These are phyloP conservation scores for Erynnis tages DNA, from an alignment of 2,888 invertebrate genomes.

Conservation along the genomic window DNA sequence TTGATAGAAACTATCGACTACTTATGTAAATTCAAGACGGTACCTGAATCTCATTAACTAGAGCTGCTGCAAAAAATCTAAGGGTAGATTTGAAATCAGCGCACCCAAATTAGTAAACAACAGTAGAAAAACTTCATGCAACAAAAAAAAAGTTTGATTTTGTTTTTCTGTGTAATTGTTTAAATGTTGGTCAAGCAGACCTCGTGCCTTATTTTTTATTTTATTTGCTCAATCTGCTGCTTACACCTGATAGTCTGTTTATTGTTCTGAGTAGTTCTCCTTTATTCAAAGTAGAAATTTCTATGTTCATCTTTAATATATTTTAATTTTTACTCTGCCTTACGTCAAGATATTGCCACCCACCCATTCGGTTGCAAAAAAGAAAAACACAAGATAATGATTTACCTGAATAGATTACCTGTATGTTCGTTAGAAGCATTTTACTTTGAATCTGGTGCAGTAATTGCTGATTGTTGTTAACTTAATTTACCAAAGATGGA, in stretches of 20 bases:
- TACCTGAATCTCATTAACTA: no score
- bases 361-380: background rate
- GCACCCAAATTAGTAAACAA: no score
- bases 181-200: slow-evolving; percentile 58
- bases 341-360: no score
- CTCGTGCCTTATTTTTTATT: slow-evolving; percentile 73
- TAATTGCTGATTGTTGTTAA: slow-evolving; percentile 68
- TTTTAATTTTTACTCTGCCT: slow-evolving; percentile 13
- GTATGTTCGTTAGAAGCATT: slow-evolving; percentile 7
- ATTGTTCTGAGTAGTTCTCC: slow-evolving; percentile 2
- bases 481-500: slow-evolving; percentile 77
- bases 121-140: no score
- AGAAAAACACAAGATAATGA: background rate
- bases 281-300: slow-evolving; percentile 26
- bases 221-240: slow-evolving; percentile 67
- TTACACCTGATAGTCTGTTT: slow-evolving; percentile 65
- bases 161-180: no score
- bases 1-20: no score
- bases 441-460: slow-evolving; percentile 53
- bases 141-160: no score
- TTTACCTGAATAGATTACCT: slow-evolving; percentile 1
- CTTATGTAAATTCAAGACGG: no score
- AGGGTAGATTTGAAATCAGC: no score
- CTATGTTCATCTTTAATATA: background rate
- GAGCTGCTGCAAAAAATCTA: no score